Conservation (phyloP, 2,113 vertebrate genomes). For the Menura novaehollandiae region DNA sequence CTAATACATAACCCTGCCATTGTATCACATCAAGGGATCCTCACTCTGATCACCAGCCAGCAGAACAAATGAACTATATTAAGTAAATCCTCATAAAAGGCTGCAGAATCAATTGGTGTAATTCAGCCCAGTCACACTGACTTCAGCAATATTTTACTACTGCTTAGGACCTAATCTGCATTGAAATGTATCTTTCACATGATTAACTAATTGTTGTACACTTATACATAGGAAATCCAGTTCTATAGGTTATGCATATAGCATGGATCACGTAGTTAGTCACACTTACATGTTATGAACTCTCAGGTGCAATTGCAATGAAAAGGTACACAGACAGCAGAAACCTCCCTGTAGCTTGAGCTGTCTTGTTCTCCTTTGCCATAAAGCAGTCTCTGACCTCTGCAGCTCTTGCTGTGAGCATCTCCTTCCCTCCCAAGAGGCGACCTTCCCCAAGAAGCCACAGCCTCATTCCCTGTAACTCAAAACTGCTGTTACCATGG, state of each 20-base stretch:
- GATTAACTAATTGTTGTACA: neutral
- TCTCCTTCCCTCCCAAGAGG: neutral
- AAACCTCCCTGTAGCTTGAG: neutral
- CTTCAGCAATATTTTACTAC: slow-evolving; percentile 7
- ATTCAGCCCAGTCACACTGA: neutral
- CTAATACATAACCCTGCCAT: slow-evolving; percentile 45
- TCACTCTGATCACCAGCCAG: slow-evolving; percentile 52
- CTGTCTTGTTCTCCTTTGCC: neutral
- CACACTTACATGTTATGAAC: neutral
- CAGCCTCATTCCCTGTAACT: neutral
- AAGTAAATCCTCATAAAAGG: slow-evolving; percentile 36
- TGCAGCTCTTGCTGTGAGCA: neutral
- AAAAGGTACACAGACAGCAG: neutral
- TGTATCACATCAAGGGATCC: slow-evolving; percentile 48
- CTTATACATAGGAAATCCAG: neutral
- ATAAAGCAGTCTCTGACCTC: neutral
- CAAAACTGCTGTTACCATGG: slow-evolving; percentile 54
- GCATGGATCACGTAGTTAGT: neutral
- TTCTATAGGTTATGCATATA: neutral
- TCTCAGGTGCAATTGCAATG: neutral
- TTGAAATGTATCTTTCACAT: neutral
- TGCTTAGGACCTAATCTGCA: neutral
- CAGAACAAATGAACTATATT: slow-evolving; percentile 45
- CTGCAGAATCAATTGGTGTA: neutral
- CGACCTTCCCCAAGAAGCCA: neutral